Conservation (phyloP, 2,113 vertebrate genomes). For the human (Homo sapiens) region DNA sequence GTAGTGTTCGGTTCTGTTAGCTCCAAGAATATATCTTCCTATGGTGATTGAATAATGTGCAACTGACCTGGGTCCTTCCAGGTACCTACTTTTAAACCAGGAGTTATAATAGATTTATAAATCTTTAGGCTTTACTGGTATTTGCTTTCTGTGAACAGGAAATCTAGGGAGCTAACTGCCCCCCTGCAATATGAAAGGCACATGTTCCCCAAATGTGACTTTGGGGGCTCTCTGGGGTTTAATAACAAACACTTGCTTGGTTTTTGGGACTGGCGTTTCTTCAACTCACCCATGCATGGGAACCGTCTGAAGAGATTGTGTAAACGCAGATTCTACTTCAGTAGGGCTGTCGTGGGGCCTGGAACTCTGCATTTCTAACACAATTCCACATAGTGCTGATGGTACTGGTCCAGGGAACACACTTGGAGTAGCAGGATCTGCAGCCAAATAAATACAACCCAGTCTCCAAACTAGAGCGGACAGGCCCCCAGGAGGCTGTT, state of each 20-base stretch:
- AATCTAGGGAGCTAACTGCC: not conserved
- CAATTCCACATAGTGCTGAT: fast-evolving
- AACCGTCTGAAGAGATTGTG: not conserved
- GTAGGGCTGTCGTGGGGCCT: not conserved
- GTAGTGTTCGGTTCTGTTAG: not conserved
- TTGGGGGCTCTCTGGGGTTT: not conserved
- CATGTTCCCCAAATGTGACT: not conserved
- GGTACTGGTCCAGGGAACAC: not conserved
- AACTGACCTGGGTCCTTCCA: not conserved
- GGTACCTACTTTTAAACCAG: not conserved
- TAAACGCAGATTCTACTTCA: not conserved
- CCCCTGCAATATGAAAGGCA: not conserved
- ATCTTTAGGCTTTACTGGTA: not conserved
- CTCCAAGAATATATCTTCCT: not conserved
- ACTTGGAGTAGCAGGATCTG: not conserved
- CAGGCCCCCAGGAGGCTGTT: not conserved
- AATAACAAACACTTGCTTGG: not conserved
- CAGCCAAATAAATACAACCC: not conserved
- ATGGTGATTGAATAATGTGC: not conserved
- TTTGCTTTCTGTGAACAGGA: slow-evolving; percentile 21
- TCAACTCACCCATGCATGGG: not conserved
- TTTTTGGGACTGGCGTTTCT: not conserved
- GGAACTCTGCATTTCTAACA: not conserved
- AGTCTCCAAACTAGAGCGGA: not conserved
- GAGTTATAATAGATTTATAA: not conserved